Conservation (phyloP, 2,113 vertebrate genomes). For the Oriolus oriolus region DNA sequence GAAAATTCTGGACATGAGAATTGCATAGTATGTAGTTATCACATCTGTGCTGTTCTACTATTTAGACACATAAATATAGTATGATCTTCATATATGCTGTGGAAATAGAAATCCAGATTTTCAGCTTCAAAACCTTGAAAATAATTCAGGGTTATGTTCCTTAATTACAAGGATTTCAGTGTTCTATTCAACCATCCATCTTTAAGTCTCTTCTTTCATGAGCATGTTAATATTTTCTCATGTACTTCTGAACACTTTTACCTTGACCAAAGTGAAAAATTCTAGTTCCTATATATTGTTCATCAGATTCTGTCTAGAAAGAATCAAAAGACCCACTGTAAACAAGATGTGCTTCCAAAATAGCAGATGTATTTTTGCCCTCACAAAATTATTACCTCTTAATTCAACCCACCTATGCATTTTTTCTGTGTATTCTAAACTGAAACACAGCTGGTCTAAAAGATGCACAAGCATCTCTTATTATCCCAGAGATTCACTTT, state of each 20-base stretch:
- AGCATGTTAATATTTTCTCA: not conserved
- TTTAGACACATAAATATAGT: not conserved
- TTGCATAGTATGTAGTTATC: not conserved
- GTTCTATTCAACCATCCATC: not conserved
- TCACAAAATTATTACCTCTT: not conserved
- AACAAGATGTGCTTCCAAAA: not conserved
- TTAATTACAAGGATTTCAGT: not conserved
- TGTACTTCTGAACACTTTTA: not conserved
- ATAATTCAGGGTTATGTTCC: not conserved
- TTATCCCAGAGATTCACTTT: not conserved
- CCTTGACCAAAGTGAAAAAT: not conserved
- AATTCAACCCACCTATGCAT: not conserved
- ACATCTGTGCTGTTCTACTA: not conserved
- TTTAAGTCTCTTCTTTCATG: not conserved
- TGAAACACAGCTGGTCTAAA: not conserved
- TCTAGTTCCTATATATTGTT: not conserved
- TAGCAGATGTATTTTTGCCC: not conserved
- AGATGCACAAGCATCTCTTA: not conserved
- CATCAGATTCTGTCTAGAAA: not conserved
- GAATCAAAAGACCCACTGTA: not conserved
- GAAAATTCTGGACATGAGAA: not conserved
- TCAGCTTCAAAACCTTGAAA: not conserved
- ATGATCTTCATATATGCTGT: not conserved
- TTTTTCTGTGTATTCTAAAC: not conserved
- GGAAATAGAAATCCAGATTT: not conserved